phyloP scores from a whole-genome alignment of 1,140 invertebrate genomes.

The Orchestia grillus region DNA sequence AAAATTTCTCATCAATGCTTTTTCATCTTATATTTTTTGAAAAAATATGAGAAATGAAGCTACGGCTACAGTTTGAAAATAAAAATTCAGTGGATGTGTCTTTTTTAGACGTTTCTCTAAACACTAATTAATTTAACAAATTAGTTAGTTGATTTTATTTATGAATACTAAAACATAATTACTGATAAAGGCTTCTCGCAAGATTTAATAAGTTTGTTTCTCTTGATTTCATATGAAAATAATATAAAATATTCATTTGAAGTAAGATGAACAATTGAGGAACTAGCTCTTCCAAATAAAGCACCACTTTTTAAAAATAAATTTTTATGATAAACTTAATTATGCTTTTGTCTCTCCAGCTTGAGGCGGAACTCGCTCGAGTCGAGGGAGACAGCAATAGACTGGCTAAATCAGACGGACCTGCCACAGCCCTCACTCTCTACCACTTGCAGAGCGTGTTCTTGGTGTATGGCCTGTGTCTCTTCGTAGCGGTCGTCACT shows the following conservation, averaged over 20 bases:
- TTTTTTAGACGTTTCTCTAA: too few species aligned
- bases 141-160: too few species aligned
- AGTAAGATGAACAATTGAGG: not conserved
- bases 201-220: not conserved
- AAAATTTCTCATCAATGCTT: too few species aligned
- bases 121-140: too few species aligned
- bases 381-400: not conserved
- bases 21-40: too few species aligned
- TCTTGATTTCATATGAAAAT: too few species aligned
- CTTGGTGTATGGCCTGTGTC: not conserved
- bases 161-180: too few species aligned
- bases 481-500: not conserved
- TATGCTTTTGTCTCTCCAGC: not conserved
- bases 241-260: too few species aligned
- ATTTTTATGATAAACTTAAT: not conserved
- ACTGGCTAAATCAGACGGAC: not conserved
- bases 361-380: not conserved
- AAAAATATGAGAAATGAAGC: too few species aligned
- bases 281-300: not conserved
- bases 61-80: too few species aligned
- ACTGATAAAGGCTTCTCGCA: too few species aligned
- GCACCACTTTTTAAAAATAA: not conserved
- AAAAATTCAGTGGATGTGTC: too few species aligned
- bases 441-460: conserved; percentile 25
- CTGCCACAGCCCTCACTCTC: not conserved